Conservation (phyloP, 2,797 vertebrate genomes). For the Manis pentadactyla region DNA sequence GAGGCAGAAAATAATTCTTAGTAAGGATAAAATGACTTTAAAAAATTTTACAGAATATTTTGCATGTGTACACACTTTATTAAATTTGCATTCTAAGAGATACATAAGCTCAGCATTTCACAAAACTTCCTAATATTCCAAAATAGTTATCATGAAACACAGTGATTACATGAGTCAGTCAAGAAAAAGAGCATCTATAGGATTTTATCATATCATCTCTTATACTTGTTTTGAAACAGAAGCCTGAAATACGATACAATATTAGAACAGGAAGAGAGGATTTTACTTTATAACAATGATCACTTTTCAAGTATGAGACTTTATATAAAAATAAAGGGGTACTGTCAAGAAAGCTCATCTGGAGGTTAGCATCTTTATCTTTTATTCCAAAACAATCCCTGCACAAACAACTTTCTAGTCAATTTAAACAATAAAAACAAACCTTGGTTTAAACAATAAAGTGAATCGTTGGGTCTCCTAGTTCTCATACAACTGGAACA, state of each 20-base stretch:
- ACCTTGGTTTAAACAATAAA: constrained; percentile 43
- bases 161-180: constrained; percentile 81
- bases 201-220: constrained; percentile 75
- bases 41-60: constrained; percentile 74
- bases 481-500: constrained; percentile 25
- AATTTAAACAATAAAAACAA: constrained; percentile 49
- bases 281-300: constrained; percentile 79
- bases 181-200: constrained; percentile 81
- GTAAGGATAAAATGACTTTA: constrained; percentile 61
- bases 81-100: constrained; percentile 83
- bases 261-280: constrained; percentile 70
- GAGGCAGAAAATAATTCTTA: constrained; percentile 50
- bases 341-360: constrained; percentile 69
- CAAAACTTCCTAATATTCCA: constrained; percentile 83
- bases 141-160: constrained; percentile 84
- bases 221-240: constrained; percentile 65
- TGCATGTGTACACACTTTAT: constrained; percentile 84
- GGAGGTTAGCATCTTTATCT: constrained; percentile 47
- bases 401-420: constrained; percentile 59
- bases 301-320: constrained; percentile 78
- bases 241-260: constrained; percentile 53
- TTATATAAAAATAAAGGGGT: constrained; percentile 80
- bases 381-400: constrained; percentile 61
- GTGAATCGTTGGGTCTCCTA: constrained; percentile 49
- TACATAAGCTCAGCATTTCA: constrained; percentile 85